Percentiles rank a stretch among this genome's conserved stretches.
These are phyloP conservation scores for Drosophila antonietae DNA, from an alignment of 2,888 invertebrate species.

Conservation along the genomic window DNA sequence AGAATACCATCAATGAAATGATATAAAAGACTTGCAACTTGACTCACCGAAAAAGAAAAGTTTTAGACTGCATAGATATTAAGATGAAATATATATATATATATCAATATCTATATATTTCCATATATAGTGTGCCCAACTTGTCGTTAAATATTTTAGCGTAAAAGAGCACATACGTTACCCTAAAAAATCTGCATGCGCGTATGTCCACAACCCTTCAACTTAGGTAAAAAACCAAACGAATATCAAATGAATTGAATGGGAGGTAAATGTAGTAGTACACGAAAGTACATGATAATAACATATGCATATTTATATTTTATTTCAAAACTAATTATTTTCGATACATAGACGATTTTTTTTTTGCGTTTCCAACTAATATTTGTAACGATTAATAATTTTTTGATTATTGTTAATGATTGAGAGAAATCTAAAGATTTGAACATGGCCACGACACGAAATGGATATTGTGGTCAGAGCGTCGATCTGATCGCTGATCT, in stretches of 20 bases:
- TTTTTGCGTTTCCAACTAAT: slow-evolving; percentile 19
- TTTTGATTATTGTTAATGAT: slow-evolving; percentile 64
- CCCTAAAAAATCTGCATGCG: slow-evolving; percentile 33
- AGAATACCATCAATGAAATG: slow-evolving; percentile 30
- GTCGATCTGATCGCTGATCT: slow-evolving; percentile 49
- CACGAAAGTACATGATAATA: slow-evolving; percentile 43
- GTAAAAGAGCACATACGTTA: background rate
- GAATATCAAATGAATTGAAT: slow-evolving; percentile 4
- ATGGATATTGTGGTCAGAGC: slow-evolving; percentile 51
- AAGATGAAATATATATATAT: background rate
- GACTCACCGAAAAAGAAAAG: slow-evolving; percentile 9
- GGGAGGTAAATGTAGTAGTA: slow-evolving; percentile 39
- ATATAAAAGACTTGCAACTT: slow-evolving; percentile 27
- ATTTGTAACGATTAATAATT: slow-evolving; percentile 49
- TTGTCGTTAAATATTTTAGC: background rate
- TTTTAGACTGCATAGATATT: slow-evolving; percentile 3
- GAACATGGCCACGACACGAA: slow-evolving; percentile 37
- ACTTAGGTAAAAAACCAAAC: background rate
- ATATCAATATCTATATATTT: background rate
- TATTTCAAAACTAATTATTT: slow-evolving; percentile 37
- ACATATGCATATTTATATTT: slow-evolving; percentile 56
- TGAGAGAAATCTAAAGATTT: slow-evolving; percentile 50
- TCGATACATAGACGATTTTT: slow-evolving; percentile 39
- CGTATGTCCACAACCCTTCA: slow-evolving; percentile 1
- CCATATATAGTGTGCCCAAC: background rate